Evolutionary conservation across 2,113 vertebrate species (phyloP).

Genomic region (Lucifuga dentata): DNA sequence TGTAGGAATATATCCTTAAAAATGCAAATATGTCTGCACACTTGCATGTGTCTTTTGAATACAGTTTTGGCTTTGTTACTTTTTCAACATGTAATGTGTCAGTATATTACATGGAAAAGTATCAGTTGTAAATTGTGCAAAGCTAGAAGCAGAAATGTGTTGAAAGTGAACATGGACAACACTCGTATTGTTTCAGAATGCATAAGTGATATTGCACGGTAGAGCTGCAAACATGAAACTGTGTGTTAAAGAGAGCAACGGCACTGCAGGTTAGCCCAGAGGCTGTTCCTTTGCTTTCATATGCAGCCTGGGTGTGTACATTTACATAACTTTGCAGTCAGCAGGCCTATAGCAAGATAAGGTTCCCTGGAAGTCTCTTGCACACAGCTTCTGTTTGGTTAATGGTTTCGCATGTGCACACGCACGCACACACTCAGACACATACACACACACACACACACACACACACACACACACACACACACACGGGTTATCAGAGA

Average conservation of each 20-base stretch:
- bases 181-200: not conserved
- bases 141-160: not conserved
- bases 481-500: constrained; percentile 55
- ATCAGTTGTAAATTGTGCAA: not conserved
- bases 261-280: constrained; percentile 27
- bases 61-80: constrained; percentile 1
- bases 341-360: constrained; percentile 67
- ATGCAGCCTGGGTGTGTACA: constrained; percentile 20
- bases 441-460: constrained; percentile 34
- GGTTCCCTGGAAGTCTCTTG: constrained; percentile 68
- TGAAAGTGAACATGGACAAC: not conserved
- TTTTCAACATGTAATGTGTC: not conserved
- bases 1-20: constrained; percentile 2
- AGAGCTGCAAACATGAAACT: not conserved
- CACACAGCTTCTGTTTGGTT: constrained; percentile 65
- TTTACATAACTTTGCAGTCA: constrained; percentile 77
- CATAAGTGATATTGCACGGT: not conserved
- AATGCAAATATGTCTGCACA: constrained; percentile 29
- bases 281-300: constrained; percentile 33
- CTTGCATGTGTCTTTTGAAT: not conserved
- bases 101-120: not conserved
- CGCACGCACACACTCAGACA: constrained; percentile 22
- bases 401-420: constrained; percentile 40
- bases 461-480: constrained; percentile 29
- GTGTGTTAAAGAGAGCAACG: constrained; percentile 11